Evolutionary conservation across 2,888 invertebrate genomes (phyloP).

Genomic region (Julus scandinavius): DNA sequence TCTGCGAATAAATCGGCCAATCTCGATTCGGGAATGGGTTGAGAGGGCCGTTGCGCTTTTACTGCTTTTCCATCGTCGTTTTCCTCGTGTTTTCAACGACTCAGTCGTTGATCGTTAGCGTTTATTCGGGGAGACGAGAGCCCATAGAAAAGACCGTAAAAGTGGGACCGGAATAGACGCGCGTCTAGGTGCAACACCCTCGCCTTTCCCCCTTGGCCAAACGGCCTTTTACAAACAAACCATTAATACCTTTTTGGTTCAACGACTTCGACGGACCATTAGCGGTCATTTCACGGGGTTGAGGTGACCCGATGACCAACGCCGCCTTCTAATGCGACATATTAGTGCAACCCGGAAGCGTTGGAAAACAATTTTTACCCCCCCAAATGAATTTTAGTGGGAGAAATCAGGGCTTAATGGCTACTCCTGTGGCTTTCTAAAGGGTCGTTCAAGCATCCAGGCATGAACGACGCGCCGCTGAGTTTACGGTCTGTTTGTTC

Average conservation of each 20-base stretch:
- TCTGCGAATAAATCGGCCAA: not conserved
- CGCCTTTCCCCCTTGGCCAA: not conserved
- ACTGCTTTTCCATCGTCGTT: not conserved
- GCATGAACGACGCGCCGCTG: not conserved
- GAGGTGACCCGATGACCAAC: not conserved
- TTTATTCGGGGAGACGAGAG: not conserved
- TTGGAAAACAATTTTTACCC: not conserved
- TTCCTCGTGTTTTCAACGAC: not conserved
- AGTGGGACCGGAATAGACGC: not conserved
- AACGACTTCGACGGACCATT: not conserved
- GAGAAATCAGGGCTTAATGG: not conserved
- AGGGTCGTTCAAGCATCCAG: not conserved
- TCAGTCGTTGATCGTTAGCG: not conserved
- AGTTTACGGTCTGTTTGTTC: not conserved
- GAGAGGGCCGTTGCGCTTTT: not conserved
- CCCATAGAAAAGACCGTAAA: not conserved
- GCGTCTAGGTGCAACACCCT: not conserved
- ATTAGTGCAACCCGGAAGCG: constrained; percentile 5
- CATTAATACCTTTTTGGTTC: constrained; percentile 8
- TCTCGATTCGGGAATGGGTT: not conserved
- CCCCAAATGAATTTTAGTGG: not conserved
- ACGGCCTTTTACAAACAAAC: not conserved
- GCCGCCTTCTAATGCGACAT: not conserved
- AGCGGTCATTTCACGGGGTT: not conserved
- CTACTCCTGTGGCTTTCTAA: not conserved